Evolutionary conservation across 1,140 invertebrate species (phyloP), one percentile per base, ranked within the genome.

Genomic region (Diorhabda elongata): DNA sequence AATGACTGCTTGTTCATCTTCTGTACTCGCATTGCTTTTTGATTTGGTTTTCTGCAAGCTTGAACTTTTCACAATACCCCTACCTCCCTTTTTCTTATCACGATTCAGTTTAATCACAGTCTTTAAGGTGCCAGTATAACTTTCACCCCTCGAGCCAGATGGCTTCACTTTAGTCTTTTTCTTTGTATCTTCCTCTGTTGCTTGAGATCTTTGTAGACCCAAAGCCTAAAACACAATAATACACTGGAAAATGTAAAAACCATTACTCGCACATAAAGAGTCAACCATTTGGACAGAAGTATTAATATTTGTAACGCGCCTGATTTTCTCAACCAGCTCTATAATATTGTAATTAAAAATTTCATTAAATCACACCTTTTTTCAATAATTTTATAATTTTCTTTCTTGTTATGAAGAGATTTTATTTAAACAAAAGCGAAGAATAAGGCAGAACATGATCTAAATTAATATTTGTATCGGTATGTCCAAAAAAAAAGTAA

Each of bases 41-140:
- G 77, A 76, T 71, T 87, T 86, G 9, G 83, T 83, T 76, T 92
- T 91, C 77, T 92, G 91, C 77, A 92, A 86, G 60, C 91, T 91
- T 89, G 92, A 52, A n/a, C 47, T 91, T 76, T 92, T 92, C 60
- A 92, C 79, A 0, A 89, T 88, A 68, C 87, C 90, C 58, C 89
- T 84, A 47, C 84, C 85, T 67, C 84, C 86, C 60, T 75, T 75
- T 80, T 89, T 89, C 52, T 84, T 81, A 75, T 84, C 84, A 5
- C 86, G 81, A 67, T 90, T 89, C 61, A 90, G 75, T 79, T 92
- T 91, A 67, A 93, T 92, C 57, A 92, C 87, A 41, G 91, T 92
- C 75, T 92, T 93, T 57, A 92, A 76, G 0, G 91, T 92, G 3
- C 91, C 91, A 3, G 90, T 91, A 71, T 89, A 91, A 57, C 77